Percentiles rank a stretch among this genome's conserved stretches.
Evolutionary conservation across 2,113 vertebrate genomes (phyloP).

Genomic region (Heloderma charlesbogerti): DNA sequence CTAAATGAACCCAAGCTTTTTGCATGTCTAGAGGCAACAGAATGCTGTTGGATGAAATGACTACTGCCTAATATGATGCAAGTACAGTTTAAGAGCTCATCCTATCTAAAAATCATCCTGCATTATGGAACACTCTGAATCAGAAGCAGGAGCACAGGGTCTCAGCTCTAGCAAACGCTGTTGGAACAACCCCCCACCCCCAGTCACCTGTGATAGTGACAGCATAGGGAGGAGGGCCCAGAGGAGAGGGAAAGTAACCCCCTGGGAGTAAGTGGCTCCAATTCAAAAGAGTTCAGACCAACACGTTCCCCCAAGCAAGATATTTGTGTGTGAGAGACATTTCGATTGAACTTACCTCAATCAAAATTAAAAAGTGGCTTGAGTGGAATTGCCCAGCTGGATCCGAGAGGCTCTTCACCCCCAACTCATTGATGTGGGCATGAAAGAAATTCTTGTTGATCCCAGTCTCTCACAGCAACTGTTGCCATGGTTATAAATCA

Average conservation of each 20-base stretch:
- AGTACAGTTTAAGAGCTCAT: rapidly evolving
- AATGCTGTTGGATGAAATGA: neutral
- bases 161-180: neutral
- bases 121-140: neutral
- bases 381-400: neutral
- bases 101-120: neutral
- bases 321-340: neutral
- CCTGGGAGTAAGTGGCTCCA: neutral
- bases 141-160: conserved; percentile 2
- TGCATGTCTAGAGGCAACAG: neutral
- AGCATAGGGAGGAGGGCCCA: neutral
- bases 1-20: conserved; percentile 13
- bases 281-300: neutral
- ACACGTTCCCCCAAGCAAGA: neutral
- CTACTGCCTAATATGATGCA: rapidly evolving
- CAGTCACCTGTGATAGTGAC: neutral
- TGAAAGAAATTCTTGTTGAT: conserved; percentile 66
- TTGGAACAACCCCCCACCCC: neutral
- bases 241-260: neutral
- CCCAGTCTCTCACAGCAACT: conserved; percentile 65
- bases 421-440: conserved; percentile 39
- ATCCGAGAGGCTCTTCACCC: conserved; percentile 39
- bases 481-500: conserved; percentile 75
- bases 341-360: neutral
- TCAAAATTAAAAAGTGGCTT: conserved; percentile 8